Base-by-base conservation (phyloP, 2,113 vertebrate genomes). In the Cairina moschata region DNA sequence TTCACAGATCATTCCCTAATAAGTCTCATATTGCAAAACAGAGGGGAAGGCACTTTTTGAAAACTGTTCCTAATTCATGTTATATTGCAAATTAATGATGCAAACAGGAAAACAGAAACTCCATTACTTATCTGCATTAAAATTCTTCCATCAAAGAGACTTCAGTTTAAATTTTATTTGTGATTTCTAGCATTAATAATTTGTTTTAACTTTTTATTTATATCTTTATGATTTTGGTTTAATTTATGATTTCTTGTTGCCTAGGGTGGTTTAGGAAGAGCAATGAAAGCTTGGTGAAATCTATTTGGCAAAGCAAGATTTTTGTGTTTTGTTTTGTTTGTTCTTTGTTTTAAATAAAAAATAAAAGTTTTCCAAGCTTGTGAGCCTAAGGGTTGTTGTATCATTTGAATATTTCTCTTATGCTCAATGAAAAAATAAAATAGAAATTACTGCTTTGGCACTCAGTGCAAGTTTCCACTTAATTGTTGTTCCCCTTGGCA, bases 81-180 rank as follows among this genome's bases (percentile, higher is more conserved):
- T 81, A 94, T 95, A 94, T 86, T 96, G 88, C 26, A 89, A 54
- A 90, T 93, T 86, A 97, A 95, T 88, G 38, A 86, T 84, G 36
- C 14, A 93, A 88, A 89, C 36, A 96, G 66, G 54, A 93, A 96
- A 95, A 89, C n/a, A 93, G 59, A 83, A 93, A 69, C 34, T 52
- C 18, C 32, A 46, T 96, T 91, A 68, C 23, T 91, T 92, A 72
- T 67, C 76, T 89, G 31, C 55, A 75, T 67, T 91, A 86, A 7
- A 79, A 62, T 36, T 84, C 58, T 78, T 68, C 52, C 3, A 9
- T 50, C 63, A 82, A 83, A 48, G 54, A 55, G 14, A 7, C 12
- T 91, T 86, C 29, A 83, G 17, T 56, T 12, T 91, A 67, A 87
- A 36, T 36, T 60, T 90, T 81, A 42, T 55, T 95, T 83, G 5